These are phyloP conservation scores for Euthynnus affinis DNA, from an alignment of 2,797 vertebrate species.

Conservation along the genomic window DNA sequence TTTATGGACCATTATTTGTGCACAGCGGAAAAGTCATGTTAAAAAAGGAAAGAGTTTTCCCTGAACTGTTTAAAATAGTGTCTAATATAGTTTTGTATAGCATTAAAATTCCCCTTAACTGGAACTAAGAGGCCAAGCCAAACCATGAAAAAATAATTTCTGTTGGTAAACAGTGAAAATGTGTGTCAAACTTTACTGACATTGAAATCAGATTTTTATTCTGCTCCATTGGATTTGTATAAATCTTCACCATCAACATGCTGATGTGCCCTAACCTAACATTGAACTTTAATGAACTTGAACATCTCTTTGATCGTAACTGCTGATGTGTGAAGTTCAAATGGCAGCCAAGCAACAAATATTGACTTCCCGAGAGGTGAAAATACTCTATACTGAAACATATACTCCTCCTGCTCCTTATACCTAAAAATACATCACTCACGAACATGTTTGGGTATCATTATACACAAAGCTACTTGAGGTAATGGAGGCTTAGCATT, in stretches of 20 bases:
- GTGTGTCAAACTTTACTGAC: neutral
- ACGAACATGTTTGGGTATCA: conserved; percentile 38
- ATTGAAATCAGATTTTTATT: neutral
- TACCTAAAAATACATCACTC: conserved; percentile 57
- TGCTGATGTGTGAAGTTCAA: conserved; percentile 28
- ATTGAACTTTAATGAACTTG: conserved; percentile 3
- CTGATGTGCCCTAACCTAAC: neutral
- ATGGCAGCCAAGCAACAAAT: conserved; percentile 34
- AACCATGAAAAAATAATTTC: neutral
- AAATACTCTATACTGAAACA: conserved; percentile 47
- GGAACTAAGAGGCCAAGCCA: no score
- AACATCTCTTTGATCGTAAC: conserved; percentile 13
- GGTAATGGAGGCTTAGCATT: conserved; percentile 48
- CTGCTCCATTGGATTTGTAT: neutral
- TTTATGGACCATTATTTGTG: neutral
- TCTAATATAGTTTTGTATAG: no score
- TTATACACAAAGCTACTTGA: conserved; percentile 41
- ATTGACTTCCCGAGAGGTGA: conserved; percentile 27
- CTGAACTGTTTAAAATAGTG: conserved; percentile 1
- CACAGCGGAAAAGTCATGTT: neutral
- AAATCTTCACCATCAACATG: neutral
- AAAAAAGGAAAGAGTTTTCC: neutral
- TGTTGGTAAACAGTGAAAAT: neutral
- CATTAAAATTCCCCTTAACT: no score
- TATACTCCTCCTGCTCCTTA: neutral